Conservation (phyloP, 2,797 vertebrate genomes). For the Sebastolobus altivelis region DNA sequence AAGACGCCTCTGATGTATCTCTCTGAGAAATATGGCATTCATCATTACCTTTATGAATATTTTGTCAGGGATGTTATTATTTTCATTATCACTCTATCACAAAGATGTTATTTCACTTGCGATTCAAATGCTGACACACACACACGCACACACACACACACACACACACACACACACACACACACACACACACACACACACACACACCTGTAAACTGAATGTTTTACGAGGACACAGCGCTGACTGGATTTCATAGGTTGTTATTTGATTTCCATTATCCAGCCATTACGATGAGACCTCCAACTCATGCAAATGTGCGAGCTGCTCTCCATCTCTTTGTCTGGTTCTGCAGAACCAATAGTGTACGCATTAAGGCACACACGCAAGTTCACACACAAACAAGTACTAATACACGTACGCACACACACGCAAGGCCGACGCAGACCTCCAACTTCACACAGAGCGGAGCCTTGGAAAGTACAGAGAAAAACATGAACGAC, state of each 20-base stretch:
- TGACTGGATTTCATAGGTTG: conserved; percentile 58
- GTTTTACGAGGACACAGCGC: conserved; percentile 55
- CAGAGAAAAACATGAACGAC: conserved; percentile 55
- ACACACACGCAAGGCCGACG: conserved; percentile 48
- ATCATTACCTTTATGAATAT: conserved; percentile 83
- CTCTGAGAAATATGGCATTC: conserved; percentile 79
- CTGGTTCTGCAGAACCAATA: conserved; percentile 46
- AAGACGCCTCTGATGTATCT: conserved; percentile 78
- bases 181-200: conserved; percentile 29
- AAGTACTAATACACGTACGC: conserved; percentile 1
- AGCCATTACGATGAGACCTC: conserved; percentile 67
- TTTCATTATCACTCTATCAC: conserved; percentile 82
- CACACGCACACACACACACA: conserved; percentile 18
- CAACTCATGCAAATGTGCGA: conserved; percentile 67
- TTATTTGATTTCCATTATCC: conserved; percentile 77
- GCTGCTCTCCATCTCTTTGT: conserved; percentile 58
- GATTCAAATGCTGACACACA: conserved; percentile 56
- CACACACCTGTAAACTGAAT: conserved; percentile 58
- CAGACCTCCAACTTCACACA: conserved; percentile 18
- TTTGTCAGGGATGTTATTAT: conserved; percentile 84
- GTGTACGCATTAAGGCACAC: conserved; percentile 37
- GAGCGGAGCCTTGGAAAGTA: conserved; percentile 57
- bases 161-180: conserved; percentile 26
- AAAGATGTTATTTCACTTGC: conserved; percentile 73
- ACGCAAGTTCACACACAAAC: conserved; percentile 42